Percentiles rank a stretch among this genome's conserved stretches.
Conservation (phyloP, 2,888 invertebrate species). For the Ptilodon capucinus region DNA sequence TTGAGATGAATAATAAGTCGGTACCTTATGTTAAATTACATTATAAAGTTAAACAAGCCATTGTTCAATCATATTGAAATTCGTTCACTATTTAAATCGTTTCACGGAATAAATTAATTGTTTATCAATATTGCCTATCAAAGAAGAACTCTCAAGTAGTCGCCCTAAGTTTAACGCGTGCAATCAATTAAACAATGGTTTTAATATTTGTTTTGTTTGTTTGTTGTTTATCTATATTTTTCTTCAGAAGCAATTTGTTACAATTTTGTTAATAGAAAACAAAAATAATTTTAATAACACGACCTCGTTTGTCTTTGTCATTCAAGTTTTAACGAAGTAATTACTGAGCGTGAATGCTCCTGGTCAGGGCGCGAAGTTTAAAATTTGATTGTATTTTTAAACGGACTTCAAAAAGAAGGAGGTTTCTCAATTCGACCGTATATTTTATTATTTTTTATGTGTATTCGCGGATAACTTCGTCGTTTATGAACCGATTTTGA, state of each 20-base stretch:
- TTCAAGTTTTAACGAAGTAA: background rate
- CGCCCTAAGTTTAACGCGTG: background rate
- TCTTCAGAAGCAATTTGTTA: background rate
- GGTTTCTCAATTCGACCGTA: no score
- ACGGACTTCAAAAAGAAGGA: no score
- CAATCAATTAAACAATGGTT: background rate
- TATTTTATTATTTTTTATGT: no score
- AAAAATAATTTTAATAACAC: background rate
- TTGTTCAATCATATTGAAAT: background rate
- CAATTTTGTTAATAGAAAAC: background rate
- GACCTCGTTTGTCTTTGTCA: background rate
- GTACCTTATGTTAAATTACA: no score
- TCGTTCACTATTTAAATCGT: background rate
- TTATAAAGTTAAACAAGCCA: no score
- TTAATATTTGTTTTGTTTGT: background rate
- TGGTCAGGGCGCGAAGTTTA: no score
- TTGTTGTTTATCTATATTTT: background rate
- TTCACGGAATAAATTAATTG: background rate
- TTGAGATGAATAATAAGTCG: no score
- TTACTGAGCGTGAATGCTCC: no score
- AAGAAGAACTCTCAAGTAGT: background rate
- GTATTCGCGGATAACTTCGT: no score
- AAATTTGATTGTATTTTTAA: no score
- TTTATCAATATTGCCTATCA: background rate
- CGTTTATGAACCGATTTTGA: no score